Evolutionary conservation across 2,888 invertebrate genomes (phyloP).

Genomic region (Clistopyga incitator): DNA sequence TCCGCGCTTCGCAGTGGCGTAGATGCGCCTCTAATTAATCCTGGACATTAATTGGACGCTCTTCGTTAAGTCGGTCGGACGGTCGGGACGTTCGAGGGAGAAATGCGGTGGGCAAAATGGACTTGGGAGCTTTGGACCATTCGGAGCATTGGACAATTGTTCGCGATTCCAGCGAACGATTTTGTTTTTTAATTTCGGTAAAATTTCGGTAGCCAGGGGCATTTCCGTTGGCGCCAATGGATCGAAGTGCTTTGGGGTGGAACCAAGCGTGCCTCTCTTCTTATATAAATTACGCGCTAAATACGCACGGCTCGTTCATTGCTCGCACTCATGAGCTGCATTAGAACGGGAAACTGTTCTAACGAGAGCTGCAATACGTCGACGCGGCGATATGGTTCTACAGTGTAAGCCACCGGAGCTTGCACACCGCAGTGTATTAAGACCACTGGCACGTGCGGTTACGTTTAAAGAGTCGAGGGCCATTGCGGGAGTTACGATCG

Average conservation of each 20-base stretch:
- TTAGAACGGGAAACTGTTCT: conserved; percentile 68
- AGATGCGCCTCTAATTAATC: conserved; percentile 70
- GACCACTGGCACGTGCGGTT: conserved; percentile 21
- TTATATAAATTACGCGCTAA: conserved; percentile 84
- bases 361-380: conserved; percentile 59
- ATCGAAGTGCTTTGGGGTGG: conserved; percentile 83
- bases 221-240: conserved; percentile 77
- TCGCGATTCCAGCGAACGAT: not conserved
- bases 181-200: too few relatives aligned
- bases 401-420: not conserved
- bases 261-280: conserved; percentile 82
- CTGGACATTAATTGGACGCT: conserved; percentile 69
- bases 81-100: not conserved
- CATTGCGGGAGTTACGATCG: conserved; percentile 29
- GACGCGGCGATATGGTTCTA: conserved; percentile 6
- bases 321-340: conserved; percentile 48
- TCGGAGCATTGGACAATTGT: not conserved
- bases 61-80: conserved; percentile 57
- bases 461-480: conserved; percentile 5
- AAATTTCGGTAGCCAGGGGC: conserved; percentile 13
- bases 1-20: conserved; percentile 79
- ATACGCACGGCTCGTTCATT: conserved; percentile 75
- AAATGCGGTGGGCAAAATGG: not conserved
- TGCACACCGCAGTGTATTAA: not conserved
- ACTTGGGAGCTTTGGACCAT: not conserved